Base-by-base conservation (phyloP, 1,140 invertebrate genomes). In the Macrotrachela quadricornifera region DNA sequence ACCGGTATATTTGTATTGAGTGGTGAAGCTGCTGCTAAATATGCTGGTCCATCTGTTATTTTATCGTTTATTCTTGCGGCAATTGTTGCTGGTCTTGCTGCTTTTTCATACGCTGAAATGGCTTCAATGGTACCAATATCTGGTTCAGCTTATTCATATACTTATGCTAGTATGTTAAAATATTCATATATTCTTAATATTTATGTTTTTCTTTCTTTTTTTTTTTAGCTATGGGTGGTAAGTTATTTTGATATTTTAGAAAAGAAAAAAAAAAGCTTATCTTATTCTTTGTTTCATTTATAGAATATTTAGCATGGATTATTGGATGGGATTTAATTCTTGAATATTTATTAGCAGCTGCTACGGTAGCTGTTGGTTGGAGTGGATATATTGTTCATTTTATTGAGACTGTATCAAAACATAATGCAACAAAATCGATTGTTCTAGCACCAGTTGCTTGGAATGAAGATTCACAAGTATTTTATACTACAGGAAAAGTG, bases 101-200 rank as follows among this genome's bases (percentile, higher is more conserved):
- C 74, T 42, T 59, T 77, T n/a, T 77, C 75, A 56, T 78, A 77
- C 71, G 88, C 88, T 16, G 88, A 95, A 72, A 94, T 95, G 70
- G 88, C 85, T 78, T 66, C 78, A 74, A 44, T 83, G 75, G 57
- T 87, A 74, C 70, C 76, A 75, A 55, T 81, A 77, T 64, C 85
- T n/a, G 87, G 88, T 46, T 88, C 85, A 37, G 86, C 87, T 17
- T 95, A 95, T 75, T 85, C 88, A 74, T 95, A 94, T 64, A 84
- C 80, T 62, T 88, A 87, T 66, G 81, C 85, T 1, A 82, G 79
- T 36, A 78, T 54, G 9, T n/a, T n/a, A n/a, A n/a, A n/a, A n/a
- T n/a, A n/a, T n/a, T n/a, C n/a, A n/a, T n/a, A n/a, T n/a, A n/a
- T n/a, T n/a, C n/a, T n/a, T n/a, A n/a, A n/a, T n/a, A n/a, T n/a